Base-by-base conservation (phyloP, 2,888 invertebrate species). In the Sepiola atlantica region DNA sequence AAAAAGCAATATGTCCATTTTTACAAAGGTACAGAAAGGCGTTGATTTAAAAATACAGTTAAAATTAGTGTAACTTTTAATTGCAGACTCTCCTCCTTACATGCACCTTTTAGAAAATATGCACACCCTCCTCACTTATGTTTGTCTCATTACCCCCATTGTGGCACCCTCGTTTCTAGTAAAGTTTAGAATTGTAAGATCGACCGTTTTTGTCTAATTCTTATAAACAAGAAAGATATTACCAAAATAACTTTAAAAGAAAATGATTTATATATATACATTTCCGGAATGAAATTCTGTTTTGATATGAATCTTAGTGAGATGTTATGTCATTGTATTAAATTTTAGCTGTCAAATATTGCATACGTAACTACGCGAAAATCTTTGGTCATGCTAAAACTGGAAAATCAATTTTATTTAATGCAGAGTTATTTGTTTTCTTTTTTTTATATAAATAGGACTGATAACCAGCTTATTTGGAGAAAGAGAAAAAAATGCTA, bases 1-100 rank as follows among this genome's bases (percentile, higher is more conserved):
- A 77, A n/a, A n/a, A 77, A 77, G 77, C 77, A 77, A 77, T 77
- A n/a, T 77, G 77, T 77, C 77, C 77, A 77, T 77, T 77, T 77
- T 77, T 77, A 77, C 77, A 77, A 77, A 77, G 77, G 77, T 77
- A 77, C 77, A 77, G 77, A 77, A 77, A 77, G 77, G 77, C 77
- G 77, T 77, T 77, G 77, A 77, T 77, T 77, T 77, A 77, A 77
- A 61, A 61, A 61, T n/a, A 77, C n/a, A 77, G 77, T 77, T 77
- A n/a, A 77, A n/a, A n/a, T n/a, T 77, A 77, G 77, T 77, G n/a
- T 77, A 77, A 77, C 28, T 77, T 77, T 77, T 77, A 77, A 77
- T 77, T n/a, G 77, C 77, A 77, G 77, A 77, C 77, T 77, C n/a
- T n/a, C n/a, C 16, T 28, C 61, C 61, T 10, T 61, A 0, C n/a